A percentile compares a stretch with the other conserved stretches of the same genome.
phyloP scores from a whole-genome alignment of 2,113 vertebrate genomes.

The Mesembrinibis cayennensis region DNA sequence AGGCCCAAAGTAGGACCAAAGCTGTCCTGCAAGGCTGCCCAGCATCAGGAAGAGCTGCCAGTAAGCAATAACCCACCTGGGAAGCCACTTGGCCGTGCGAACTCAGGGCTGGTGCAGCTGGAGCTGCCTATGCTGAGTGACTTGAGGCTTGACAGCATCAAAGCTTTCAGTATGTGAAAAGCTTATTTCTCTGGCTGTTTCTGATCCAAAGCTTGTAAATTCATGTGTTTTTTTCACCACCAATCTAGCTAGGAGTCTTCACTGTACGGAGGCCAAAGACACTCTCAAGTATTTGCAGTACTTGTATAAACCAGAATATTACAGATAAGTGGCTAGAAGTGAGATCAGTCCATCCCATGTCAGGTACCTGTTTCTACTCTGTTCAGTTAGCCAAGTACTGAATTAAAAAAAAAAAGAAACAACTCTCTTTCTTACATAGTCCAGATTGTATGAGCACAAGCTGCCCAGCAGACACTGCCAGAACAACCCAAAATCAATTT shows the following conservation, averaged over 20 bases:
- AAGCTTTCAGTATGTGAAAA: neutral
- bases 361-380: neutral
- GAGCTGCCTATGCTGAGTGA: neutral
- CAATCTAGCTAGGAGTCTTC: neutral
- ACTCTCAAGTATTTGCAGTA: neutral
- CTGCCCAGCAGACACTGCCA: neutral
- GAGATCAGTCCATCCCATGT: neutral
- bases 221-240: neutral
- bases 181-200: neutral
- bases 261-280: neutral
- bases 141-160: neutral
- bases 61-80: neutral
- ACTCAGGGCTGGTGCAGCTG: neutral
- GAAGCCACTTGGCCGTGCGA: neutral
- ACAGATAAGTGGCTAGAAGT: neutral
- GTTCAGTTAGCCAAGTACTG: neutral
- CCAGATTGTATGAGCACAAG: neutral
- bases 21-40: neutral
- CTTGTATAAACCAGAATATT: neutral
- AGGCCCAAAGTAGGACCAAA: neutral
- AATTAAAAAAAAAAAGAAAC: neutral
- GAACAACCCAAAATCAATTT: neutral
- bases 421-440: neutral
- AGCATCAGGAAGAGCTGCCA: accelerated
- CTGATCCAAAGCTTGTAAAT: neutral